Evolutionary conservation across 2,113 vertebrate species (phyloP).

Genomic region (Eonycteris spelaea): DNA sequence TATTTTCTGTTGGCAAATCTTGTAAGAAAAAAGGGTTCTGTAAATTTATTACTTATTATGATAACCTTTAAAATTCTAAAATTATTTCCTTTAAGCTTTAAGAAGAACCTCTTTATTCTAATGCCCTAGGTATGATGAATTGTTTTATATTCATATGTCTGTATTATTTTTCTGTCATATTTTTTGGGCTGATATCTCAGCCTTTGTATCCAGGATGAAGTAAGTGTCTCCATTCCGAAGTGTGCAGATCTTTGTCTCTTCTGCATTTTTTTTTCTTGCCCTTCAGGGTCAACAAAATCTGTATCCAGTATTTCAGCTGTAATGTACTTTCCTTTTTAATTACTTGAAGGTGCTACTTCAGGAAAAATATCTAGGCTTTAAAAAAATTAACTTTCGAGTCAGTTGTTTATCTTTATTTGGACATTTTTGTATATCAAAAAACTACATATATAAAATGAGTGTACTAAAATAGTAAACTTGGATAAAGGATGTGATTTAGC

Average conservation of each 20-base stretch:
- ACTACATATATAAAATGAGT: background rate
- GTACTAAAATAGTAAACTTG: background rate
- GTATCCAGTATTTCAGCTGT: background rate
- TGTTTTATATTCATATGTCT: background rate
- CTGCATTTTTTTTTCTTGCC: background rate
- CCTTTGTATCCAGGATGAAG: conserved; percentile 1
- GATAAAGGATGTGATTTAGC: conserved; percentile 9
- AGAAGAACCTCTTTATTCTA: background rate
- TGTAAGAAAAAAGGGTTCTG: background rate
- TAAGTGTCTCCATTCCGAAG: background rate
- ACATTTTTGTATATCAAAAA: background rate
- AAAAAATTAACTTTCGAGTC: background rate
- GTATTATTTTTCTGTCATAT: background rate
- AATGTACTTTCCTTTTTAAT: background rate
- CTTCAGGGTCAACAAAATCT: background rate
- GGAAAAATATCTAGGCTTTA: background rate
- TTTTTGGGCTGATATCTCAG: background rate
- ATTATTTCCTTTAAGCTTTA: background rate
- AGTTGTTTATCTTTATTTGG: background rate
- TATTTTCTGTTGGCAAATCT: background rate
- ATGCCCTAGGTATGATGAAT: background rate
- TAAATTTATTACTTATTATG: conserved; percentile 5
- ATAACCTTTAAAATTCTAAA: background rate
- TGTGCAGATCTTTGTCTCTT: background rate
- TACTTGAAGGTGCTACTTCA: conserved; percentile 22